Conservation (phyloP, 2,113 vertebrate species). For the Salminus brasiliensis region DNA sequence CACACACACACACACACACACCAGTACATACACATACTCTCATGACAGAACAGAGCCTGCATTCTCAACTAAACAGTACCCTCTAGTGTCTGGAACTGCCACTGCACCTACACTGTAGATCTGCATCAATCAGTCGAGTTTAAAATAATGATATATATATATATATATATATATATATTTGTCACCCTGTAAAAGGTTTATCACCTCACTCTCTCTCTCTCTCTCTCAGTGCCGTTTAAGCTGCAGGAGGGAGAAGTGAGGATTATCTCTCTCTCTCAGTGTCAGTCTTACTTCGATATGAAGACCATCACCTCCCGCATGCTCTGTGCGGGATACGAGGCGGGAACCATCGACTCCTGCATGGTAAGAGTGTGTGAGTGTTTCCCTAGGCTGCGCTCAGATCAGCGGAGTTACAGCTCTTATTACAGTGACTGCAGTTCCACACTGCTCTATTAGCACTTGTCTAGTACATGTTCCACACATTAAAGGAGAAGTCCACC, state of each 20-base stretch:
- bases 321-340: slow-evolving; percentile 93
- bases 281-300: slow-evolving; percentile 94
- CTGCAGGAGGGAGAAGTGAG: slow-evolving; percentile 95
- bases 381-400: no score
- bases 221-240: slow-evolving; percentile 91
- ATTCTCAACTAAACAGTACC: background rate
- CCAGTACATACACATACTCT: no score
- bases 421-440: no score
- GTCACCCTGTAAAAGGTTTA: no score
- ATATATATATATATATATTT: no score
- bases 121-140: no score
- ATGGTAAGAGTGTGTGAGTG: no score
- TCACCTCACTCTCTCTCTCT: slow-evolving; percentile 16
- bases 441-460: no score
- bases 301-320: slow-evolving; percentile 94
- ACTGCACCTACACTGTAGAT: background rate
- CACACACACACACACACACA: slow-evolving; percentile 15
- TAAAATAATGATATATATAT: no score
- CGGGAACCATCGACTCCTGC: slow-evolving; percentile 84
- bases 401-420: no score
- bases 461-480: no score
- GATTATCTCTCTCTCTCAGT: slow-evolving; percentile 88
- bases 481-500: background rate
- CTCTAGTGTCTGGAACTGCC: background rate
- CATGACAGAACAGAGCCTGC: no score